phyloP scores from a whole-genome alignment of 2,113 vertebrate genomes.

The Xenopus laevis region DNA sequence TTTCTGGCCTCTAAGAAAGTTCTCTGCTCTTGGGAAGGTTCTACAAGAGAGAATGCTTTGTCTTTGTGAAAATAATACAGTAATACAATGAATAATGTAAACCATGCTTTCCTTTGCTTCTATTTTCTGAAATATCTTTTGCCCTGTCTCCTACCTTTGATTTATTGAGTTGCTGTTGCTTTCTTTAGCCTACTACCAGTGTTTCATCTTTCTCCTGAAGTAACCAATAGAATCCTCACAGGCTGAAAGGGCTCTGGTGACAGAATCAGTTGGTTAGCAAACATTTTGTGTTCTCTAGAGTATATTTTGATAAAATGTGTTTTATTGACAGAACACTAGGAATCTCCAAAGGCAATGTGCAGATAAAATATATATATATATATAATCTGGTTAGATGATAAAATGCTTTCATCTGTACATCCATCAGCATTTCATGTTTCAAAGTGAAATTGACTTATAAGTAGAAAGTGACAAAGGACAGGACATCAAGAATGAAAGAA shows the following conservation, averaged over 20 bases:
- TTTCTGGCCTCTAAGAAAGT: too few relatives aligned
- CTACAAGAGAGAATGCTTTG: too few relatives aligned
- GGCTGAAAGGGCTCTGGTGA: slow-evolving; percentile 5
- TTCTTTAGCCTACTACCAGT: neutral
- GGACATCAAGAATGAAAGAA: slow-evolving; percentile 4
- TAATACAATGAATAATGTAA: neutral
- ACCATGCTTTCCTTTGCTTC: neutral
- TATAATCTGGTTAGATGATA: slow-evolving; percentile 9
- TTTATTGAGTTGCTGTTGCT: slow-evolving; percentile 2
- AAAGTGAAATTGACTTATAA: slow-evolving; percentile 31
- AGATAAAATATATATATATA: slow-evolving; percentile 5
- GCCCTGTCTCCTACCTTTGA: neutral
- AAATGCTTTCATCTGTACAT: slow-evolving; percentile 28
- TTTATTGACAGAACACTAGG: slow-evolving; percentile 24
- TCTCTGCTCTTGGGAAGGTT: too few relatives aligned
- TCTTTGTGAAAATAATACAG: neutral
- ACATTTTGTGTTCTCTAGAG: slow-evolving; percentile 13
- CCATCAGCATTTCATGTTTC: slow-evolving; percentile 13
- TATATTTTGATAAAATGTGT: slow-evolving; percentile 28
- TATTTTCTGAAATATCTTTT: neutral
- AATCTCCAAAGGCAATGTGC: slow-evolving; percentile 8
- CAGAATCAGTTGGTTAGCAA: slow-evolving; percentile 21
- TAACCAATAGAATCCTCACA: slow-evolving; percentile 11
- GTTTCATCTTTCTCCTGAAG: slow-evolving; percentile 11
- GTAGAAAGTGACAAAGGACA: slow-evolving; percentile 22